These are phyloP conservation scores for Lepidonotus clava DNA, from an alignment of 2,888 invertebrate species.

Conservation along the genomic window DNA sequence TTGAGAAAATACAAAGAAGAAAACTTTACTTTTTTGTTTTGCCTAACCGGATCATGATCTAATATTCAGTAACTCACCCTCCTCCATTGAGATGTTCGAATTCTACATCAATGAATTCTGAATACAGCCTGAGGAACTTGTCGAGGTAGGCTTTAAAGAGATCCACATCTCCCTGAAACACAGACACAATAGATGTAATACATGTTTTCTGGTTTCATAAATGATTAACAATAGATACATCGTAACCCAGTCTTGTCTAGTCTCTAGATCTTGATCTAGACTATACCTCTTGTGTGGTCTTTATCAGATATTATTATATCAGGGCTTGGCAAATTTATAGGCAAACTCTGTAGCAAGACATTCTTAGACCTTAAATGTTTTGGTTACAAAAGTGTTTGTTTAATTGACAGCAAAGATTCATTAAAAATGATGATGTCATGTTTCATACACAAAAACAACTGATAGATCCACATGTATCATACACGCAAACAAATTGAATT, in stretches of 20 bases:
- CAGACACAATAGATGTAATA: not conserved
- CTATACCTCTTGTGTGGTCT: not conserved
- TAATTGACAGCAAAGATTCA: too few relatives aligned
- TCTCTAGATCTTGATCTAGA: not conserved
- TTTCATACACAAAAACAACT: too few relatives aligned
- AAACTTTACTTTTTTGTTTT: too few relatives aligned
- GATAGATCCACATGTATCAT: too few relatives aligned
- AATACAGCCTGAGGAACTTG: slow-evolving; percentile 68
- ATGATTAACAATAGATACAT: not conserved
- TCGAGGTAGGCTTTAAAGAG: slow-evolving; percentile 69
- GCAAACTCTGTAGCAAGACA: not conserved
- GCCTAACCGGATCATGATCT: not conserved
- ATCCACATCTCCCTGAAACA: slow-evolving; percentile 70
- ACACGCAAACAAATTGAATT: too few relatives aligned
- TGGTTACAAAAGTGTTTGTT: too few relatives aligned
- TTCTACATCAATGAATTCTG: slow-evolving; percentile 71
- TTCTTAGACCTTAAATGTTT: too few relatives aligned
- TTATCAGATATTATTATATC: not conserved
- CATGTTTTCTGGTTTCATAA: not conserved
- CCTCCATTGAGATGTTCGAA: slow-evolving; percentile 71
- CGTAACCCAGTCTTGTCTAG: not conserved
- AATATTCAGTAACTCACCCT: slow-evolving; percentile 45
- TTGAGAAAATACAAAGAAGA: not conserved
- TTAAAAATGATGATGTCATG: too few relatives aligned
- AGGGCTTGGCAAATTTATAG: not conserved